A percentile compares a stretch with the other conserved stretches of the same genome.
phyloP scores from a whole-genome alignment of 2,113 vertebrate species.

The Ptilorrhoa leucosticta region DNA sequence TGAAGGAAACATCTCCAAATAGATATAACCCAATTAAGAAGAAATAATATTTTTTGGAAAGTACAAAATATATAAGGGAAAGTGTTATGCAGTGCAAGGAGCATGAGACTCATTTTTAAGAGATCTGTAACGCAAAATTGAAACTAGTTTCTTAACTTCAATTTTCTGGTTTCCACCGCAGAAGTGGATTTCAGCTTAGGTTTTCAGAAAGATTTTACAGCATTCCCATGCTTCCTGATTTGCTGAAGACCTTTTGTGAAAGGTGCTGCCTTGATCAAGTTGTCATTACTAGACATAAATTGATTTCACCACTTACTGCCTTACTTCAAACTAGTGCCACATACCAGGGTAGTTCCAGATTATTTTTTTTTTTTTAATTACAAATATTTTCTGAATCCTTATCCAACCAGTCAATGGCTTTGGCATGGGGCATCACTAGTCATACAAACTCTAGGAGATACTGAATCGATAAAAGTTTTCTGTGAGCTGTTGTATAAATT shows the following conservation, averaged over 20 bases:
- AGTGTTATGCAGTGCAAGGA: background rate
- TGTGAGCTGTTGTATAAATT: background rate
- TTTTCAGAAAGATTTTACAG: background rate
- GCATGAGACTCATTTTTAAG: background rate
- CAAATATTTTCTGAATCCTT: background rate
- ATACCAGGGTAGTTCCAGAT: background rate
- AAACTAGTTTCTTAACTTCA: background rate
- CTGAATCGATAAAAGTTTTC: background rate
- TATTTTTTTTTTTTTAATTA: background rate
- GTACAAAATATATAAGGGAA: background rate
- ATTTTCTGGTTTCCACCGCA: background rate
- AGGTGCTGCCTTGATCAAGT: background rate
- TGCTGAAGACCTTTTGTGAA: background rate
- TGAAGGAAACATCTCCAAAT: background rate
- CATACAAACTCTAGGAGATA: background rate
- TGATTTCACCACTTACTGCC: background rate
- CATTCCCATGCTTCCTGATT: background rate
- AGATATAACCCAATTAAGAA: background rate
- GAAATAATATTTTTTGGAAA: background rate
- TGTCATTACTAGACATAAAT: background rate
- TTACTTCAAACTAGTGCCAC: background rate
- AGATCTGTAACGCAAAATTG: background rate
- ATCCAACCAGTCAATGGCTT: background rate
- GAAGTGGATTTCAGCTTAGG: background rate
- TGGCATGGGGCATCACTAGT: background rate